phyloP scores from a whole-genome alignment of 2,888 invertebrate species.

The Yponomeuta cagnagella region DNA sequence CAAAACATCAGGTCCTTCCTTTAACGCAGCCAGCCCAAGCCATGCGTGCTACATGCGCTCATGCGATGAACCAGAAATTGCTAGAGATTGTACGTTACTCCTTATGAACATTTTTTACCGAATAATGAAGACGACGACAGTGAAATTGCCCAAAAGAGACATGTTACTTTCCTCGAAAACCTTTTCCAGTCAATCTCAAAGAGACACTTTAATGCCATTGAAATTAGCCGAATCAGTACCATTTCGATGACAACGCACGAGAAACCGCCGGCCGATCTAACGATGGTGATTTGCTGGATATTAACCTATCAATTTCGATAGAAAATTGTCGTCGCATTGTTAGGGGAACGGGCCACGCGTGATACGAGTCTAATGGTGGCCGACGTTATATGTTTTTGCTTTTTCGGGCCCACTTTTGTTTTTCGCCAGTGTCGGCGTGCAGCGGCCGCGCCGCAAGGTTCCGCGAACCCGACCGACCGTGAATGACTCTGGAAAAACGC shows the following conservation, averaged over 20 bases:
- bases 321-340: conserved; percentile 33
- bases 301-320: conserved; percentile 4
- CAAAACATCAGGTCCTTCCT: not conserved
- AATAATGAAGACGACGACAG: not conserved
- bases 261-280: conserved; percentile 30
- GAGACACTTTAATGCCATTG: conserved; percentile 32
- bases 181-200: not conserved
- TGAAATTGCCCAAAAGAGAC: not conserved
- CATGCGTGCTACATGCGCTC: not conserved
- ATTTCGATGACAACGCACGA: conserved; percentile 25
- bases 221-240: conserved; percentile 47
- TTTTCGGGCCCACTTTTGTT: conserved; percentile 42
- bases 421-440: conserved; percentile 57
- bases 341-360: conserved; percentile 61
- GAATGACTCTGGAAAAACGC: conserved; percentile 63
- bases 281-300: conserved; percentile 8
- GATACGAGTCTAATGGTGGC: conserved; percentile 29
- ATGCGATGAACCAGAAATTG: not conserved
- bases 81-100: not conserved
- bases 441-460: conserved; percentile 39
- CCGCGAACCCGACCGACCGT: conserved; percentile 55
- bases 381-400: conserved; percentile 34
- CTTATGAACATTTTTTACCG: not conserved
- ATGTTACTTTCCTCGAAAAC: conserved; percentile 2
- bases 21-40: not conserved